Base-by-base conservation (phyloP, 1,140 invertebrate species). In the Caenorhabditis brenneri region DNA sequence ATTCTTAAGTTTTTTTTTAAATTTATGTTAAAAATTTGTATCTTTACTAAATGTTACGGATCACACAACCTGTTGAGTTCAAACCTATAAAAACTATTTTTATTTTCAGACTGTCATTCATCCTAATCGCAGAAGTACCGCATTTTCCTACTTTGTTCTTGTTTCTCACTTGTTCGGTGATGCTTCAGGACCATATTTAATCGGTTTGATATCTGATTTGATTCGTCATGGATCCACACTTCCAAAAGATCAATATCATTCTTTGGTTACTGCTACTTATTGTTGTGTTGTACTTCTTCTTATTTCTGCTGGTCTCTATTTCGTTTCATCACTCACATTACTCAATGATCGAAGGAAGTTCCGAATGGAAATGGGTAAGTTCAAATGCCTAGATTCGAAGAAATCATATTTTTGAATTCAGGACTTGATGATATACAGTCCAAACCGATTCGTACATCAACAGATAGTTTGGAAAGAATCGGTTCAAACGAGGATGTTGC, bases 91-190 rank as follows among this genome's bases (percentile, higher is more conserved):
- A n/a, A n/a, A n/a, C n/a, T 51, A 42, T 42, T 42, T 42, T 6
- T 42, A n/a, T 42, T 58, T 58, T 51, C 79, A 80, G 48, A 55
- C 51, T 80, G 79, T 58, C 12, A 80, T 80, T 53, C 79, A 80
- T 53, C 48, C 79, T 31, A 80, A 80, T 51, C 79, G 79, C 5
- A 39, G 51, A 33, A 80, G 51, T 53, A 53, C 79, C 15, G 79
- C 79, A 27, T 80, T 83, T 29, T 83, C 82, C 31, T 83, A 83
- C 31, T 79, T 83, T n/a, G 65, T 83, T 15, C 46, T 83, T 0
- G 36, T 83, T 22, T 83, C 82, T 9, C 82, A 83, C 29, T 24
- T 79, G 22, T 83, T 79, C 24, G 82, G 82, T 36, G 82, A 83
- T 39, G 82, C 82, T 19, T 74, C 58, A 27, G 82, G 82, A 33